phyloP scores from a whole-genome alignment of 2,797 vertebrate genomes.

The Gymnoscopelus braueri region DNA sequence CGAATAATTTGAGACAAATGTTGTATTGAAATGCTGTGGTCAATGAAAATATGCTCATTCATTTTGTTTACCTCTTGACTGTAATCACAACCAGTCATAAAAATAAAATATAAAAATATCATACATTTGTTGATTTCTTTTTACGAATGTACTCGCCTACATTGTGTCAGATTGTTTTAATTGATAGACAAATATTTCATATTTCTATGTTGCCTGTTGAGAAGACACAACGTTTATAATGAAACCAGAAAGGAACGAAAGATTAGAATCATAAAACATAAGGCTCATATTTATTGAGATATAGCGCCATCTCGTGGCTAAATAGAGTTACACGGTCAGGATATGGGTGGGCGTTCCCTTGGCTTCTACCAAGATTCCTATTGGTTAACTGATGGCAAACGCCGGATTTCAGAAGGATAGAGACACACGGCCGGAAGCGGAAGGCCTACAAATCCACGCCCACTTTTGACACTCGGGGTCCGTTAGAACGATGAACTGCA shows the following conservation, averaged over 20 bases:
- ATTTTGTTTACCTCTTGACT: constrained; percentile 80
- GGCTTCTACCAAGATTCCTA: not conserved
- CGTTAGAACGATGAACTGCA: too few species aligned
- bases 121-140: constrained; percentile 13
- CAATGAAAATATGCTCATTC: constrained; percentile 74
- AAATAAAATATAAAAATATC: constrained; percentile 55
- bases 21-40: constrained; percentile 65
- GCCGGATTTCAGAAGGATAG: constrained; percentile 14
- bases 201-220: too few species aligned
- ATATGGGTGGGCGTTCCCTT: not conserved
- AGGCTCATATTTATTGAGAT: constrained; percentile 1
- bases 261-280: not conserved
- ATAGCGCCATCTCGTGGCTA: constrained; percentile 52
- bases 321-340: not conserved
- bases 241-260: not conserved
- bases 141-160: not conserved
- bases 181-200: too few species aligned
- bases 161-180: not conserved
- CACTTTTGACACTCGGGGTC: too few species aligned
- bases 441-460: too few species aligned
- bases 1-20: constrained; percentile 57
- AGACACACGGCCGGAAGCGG: too few species aligned
- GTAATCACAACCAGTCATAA: constrained; percentile 81
- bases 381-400: constrained; percentile 26
- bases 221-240: too few species aligned